Base-by-base conservation (phyloP, 2,797 vertebrate genomes). In the Cyprinella venusta region DNA sequence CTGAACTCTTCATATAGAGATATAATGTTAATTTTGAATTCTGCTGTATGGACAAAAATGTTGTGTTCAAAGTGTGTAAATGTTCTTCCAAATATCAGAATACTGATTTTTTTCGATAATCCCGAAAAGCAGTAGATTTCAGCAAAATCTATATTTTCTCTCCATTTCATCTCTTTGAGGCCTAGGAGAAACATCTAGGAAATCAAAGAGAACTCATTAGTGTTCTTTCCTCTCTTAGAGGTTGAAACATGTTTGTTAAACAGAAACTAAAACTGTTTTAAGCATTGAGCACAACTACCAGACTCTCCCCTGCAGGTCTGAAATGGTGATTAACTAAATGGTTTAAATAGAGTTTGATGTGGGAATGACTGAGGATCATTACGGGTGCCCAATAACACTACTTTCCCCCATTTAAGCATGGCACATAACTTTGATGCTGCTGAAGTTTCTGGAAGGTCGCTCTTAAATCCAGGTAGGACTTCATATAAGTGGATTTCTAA, bases 401-500 rank as follows among this genome's bases (percentile, higher is more conserved):
- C 40, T 48, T 70, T 61, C 21, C 33, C 13, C 15, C 74, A 42
- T 82, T 81, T 75, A 67, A 76, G 56, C n/a, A 48, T 71, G 54
- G 54, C 65, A 15, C 42, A 26, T 30, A 50, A 81, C 48, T 84
- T 80, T 80, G 54, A 86, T 70, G 50, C 72, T 33, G 64, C 24
- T 59, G 64, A 76, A 48, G 24, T 76, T 68, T 83, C 75, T 83
- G 42, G 30, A 71, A 83, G 75, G 82, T 71, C 18, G 18, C 54
- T 78, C n/a, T 12, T 63, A 67, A 30, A 83, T 83, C 54, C 67
- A 83, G 67, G 65, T 68, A 83, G 65, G 50, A 67, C 79, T 81
- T 83, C 48, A 63, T 76, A 69, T 79, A 86, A 86, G 74, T 79
- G 50, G 87, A 85, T 83, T 83, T 75, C 40, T 30, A 69, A 84